These are phyloP conservation scores for Corydoras maculifer DNA, from an alignment of 2,113 vertebrate genomes.

Conservation along the genomic window DNA sequence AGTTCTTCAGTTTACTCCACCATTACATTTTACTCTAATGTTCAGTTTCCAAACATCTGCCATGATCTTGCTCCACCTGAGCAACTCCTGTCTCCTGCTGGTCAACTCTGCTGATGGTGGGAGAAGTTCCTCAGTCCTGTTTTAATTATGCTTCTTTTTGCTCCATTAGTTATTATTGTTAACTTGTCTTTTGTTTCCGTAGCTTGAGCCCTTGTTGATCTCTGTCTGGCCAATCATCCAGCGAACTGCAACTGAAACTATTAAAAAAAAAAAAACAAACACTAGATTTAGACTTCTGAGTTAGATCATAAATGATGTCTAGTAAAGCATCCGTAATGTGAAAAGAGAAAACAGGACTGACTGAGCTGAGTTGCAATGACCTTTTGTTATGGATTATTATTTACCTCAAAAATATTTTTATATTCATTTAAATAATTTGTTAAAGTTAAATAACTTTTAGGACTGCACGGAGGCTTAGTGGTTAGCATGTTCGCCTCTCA, in stretches of 20 bases:
- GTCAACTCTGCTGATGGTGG: neutral
- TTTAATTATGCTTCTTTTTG: neutral
- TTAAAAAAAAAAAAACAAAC: constrained; percentile 8
- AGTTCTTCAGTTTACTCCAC: too few species aligned
- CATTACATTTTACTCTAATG: too few species aligned
- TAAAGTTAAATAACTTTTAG: too few species aligned
- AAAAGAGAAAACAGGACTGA: neutral
- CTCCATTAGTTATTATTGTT: constrained; percentile 61
- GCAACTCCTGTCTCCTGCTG: neutral
- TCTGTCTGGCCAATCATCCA: constrained; percentile 97
- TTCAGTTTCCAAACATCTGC: too few species aligned
- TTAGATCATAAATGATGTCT: too few species aligned
- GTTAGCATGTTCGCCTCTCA: too few species aligned
- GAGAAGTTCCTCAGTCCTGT: constrained; percentile 16
- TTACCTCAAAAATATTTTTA: too few species aligned
- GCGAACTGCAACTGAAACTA: constrained; percentile 83
- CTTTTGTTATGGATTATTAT: too few species aligned
- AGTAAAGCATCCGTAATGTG: neutral
- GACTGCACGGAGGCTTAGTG: too few species aligned
- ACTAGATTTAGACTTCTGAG: neutral
- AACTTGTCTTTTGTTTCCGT: constrained; percentile 73
- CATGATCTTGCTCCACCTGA: too few species aligned
- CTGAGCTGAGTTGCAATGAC: too few species aligned
- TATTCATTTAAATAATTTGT: too few species aligned
- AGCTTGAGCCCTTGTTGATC: constrained; percentile 83